Base-by-base conservation (phyloP, 2,113 vertebrate genomes). In the Saimiri boliviensis region DNA sequence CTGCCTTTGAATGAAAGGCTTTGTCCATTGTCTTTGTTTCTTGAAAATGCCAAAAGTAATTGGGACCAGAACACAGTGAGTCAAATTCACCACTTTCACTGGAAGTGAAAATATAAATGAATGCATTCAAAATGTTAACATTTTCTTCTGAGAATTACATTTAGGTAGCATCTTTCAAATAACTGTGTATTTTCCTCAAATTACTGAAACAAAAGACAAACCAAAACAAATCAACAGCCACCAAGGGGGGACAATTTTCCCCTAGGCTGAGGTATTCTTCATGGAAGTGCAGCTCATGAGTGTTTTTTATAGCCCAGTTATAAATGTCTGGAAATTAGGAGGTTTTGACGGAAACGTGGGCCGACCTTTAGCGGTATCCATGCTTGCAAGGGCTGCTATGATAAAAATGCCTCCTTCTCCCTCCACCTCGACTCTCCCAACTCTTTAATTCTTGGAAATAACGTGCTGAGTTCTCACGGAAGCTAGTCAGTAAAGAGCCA, bases 271-370 rank as follows among this genome's bases (percentile, higher is more conserved):
- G 70, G 91, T 84, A 80, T 97, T 97, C 14, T 93, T 98, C 98
- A 73, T 58, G 9, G 11, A 97, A 66, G 92, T 96, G 85, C 88
- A 98, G 89, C 21, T 71, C 93, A 80, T 30, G 90, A 79, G 88
- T 40, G 94, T 89, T 97, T 98, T 98, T 98, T 98, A 97, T 42
- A 87, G 87, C 20, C 95, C 83, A 96, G 84, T 87, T 97, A 97
- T 88, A 98, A 98, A 98, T 82, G 96, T 47, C 89, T 98, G 95
- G 96, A 97, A 98, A 97, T 94, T 89, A 86, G 83, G 21, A 92
- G 40, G 94, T 97, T 98, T 95, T 91, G 95, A 97, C 95, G 93
- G 95, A 98, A 98, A 97, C 97, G 83, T 14, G 23, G 93, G 92
- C 82, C 71, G 79, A 96, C 82, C n/a, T 98, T 97, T 96, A 89